These are phyloP conservation scores for Formica selysi DNA, from an alignment of 1,140 invertebrate species.

Conservation along the genomic window DNA sequence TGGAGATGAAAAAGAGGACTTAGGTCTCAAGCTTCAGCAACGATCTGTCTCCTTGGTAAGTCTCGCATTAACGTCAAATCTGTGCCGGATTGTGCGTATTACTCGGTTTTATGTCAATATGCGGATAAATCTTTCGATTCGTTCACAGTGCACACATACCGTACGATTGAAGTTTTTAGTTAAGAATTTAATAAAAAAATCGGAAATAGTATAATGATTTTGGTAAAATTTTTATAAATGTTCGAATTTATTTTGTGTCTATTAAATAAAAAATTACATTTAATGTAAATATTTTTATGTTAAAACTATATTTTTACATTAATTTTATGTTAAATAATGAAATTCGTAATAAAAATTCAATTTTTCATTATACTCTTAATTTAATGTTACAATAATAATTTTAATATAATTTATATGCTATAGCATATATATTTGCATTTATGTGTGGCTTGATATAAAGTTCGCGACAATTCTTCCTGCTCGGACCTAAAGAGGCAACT, in stretches of 20 bases:
- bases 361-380: not conserved
- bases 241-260: not conserved
- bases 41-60: constrained; percentile 83
- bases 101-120: not conserved
- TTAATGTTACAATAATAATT: not conserved
- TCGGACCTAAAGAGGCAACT: not conserved
- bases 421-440: not conserved
- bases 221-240: constrained; percentile 1
- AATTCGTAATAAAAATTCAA: not conserved
- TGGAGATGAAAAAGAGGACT: constrained; percentile 82
- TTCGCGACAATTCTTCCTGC: not conserved
- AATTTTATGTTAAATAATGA: not conserved
- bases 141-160: no score
- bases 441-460: constrained; percentile 3
- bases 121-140: not conserved
- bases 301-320: not conserved
- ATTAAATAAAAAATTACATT: not conserved
- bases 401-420: not conserved
- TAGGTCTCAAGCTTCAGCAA: constrained; percentile 80
- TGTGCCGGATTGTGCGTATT: not conserved
- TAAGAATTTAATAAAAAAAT: not conserved
- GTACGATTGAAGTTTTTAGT: not conserved
- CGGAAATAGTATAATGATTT: not conserved
- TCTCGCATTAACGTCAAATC: constrained; percentile 35
- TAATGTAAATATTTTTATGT: no score